Evolutionary conservation across 1,140 invertebrate genomes (phyloP), one percentile per base, ranked within the genome.

Genomic region (Pogonus chalceus): DNA sequence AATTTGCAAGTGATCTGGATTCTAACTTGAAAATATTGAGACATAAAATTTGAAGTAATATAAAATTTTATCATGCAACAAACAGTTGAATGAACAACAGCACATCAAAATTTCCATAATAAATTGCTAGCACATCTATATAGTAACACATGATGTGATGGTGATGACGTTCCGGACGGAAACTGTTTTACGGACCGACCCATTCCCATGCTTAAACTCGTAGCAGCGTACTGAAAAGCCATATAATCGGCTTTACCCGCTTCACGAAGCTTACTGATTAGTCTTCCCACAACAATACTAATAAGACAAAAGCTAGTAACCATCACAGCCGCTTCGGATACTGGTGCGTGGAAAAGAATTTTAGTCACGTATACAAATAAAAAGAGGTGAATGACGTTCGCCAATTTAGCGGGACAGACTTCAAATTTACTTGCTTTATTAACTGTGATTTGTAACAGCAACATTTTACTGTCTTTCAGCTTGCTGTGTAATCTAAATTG

Each of bases 221-320:
- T 16, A 43, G 37, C 18, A 18, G 9, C 9, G 18, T 16, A 18
- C 37, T 43, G 37, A 43, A 43, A 43, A 43, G 37, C 37, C 18
- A 43, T 43, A 43, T 54, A 54, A 54, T 54, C 53, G 53, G 43
- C 53, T 54, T 53, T 54, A 12, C 43, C n/a, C 47, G 47, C 16
- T 49, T 23, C 47, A 54, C 43, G 35, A 26, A 39, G 24, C 39
- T 26, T 26, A 22, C 26, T 54, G 53, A 54, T 54, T 53, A 37
- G 52, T 46, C 35, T 43, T 37, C 39, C 23, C 23, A 46, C 47
- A 54, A 54, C 53, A 54, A 49, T 54, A 54, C 53, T 54, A 54
- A 54, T 54, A 54, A 54, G 53, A 47, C 24, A 23, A 39, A 47
- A 46, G 37, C 9, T 18, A 43, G 9, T 10, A 14, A 31, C 4